Evolutionary conservation across 2,113 vertebrate species (phyloP).

Genomic region (Pica pica): DNA sequence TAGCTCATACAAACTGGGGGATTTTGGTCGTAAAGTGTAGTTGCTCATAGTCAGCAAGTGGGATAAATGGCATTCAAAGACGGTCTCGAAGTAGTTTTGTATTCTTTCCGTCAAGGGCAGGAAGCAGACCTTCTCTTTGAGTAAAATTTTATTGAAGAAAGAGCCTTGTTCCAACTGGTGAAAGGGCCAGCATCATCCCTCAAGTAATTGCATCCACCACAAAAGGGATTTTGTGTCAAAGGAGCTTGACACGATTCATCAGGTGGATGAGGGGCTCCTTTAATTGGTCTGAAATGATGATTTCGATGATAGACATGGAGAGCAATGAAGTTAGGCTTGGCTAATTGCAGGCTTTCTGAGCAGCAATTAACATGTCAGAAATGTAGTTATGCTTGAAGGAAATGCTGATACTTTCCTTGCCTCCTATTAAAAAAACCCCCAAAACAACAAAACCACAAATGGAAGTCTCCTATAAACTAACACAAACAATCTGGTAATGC

Average conservation of each 20-base stretch:
- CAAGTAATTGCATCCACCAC: not conserved
- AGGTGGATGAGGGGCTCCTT: not conserved
- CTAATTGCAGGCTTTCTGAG: conserved; percentile 17
- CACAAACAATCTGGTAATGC: conserved; percentile 18
- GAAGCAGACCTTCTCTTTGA: not conserved
- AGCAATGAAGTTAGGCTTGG: conserved; percentile 1
- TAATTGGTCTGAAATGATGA: conserved; percentile 3
- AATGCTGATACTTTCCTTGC: conserved; percentile 28
- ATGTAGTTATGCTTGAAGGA: not conserved
- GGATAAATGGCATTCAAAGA: not conserved
- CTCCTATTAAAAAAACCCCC: not conserved
- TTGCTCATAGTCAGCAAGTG: not conserved
- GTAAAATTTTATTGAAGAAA: not conserved
- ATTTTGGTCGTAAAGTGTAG: not conserved
- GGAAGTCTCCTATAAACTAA: conserved; percentile 29
- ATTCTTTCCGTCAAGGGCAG: not conserved
- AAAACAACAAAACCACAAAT: not conserved
- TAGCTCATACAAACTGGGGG: not conserved
- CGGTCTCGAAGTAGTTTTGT: not conserved
- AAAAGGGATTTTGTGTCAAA: conserved; percentile 21
- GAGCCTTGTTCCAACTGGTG: not conserved
- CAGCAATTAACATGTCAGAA: conserved; percentile 46
- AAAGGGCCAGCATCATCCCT: not conserved
- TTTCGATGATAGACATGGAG: not conserved
- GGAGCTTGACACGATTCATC: not conserved